phyloP scores from a whole-genome alignment of 1,140 invertebrate species.

The Oncopeltus fasciatus region DNA sequence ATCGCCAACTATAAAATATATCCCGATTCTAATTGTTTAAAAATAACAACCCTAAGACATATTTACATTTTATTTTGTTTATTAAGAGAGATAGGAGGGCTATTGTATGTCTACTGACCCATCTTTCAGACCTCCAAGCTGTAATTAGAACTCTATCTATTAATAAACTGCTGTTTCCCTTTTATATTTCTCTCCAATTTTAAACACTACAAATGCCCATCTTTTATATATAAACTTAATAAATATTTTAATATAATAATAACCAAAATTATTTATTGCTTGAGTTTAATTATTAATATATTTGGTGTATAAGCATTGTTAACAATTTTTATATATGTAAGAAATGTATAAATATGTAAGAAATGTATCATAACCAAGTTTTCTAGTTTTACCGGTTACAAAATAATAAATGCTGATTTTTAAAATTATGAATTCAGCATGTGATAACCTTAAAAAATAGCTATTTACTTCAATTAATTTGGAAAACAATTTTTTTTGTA shows the following conservation, averaged over 20 bases:
- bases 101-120: not conserved
- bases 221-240: not conserved
- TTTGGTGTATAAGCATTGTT: not conserved
- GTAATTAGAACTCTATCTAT: slow-evolving; percentile 7
- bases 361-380: too few relatives aligned
- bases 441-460: too few relatives aligned
- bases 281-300: not conserved
- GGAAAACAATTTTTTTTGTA: too few relatives aligned
- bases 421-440: too few relatives aligned
- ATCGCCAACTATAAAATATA: not conserved
- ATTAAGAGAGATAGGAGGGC: not conserved
- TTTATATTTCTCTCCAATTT: slow-evolving; percentile 8
- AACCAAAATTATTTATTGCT: too few relatives aligned
- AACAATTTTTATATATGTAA: not conserved
- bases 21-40: not conserved
- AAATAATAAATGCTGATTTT: too few relatives aligned
- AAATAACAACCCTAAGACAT: not conserved
- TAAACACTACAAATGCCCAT: not conserved
- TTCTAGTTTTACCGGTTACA: too few relatives aligned
- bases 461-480: too few relatives aligned
- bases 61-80: not conserved
- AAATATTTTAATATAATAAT: too few relatives aligned
- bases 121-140: slow-evolving; percentile 3
- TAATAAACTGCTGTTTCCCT: not conserved
- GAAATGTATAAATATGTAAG: too few relatives aligned